Evolutionary conservation across 2,888 invertebrate genomes (phyloP), one percentile per base, ranked within the genome.

Genomic region (Apeira syringaria): DNA sequence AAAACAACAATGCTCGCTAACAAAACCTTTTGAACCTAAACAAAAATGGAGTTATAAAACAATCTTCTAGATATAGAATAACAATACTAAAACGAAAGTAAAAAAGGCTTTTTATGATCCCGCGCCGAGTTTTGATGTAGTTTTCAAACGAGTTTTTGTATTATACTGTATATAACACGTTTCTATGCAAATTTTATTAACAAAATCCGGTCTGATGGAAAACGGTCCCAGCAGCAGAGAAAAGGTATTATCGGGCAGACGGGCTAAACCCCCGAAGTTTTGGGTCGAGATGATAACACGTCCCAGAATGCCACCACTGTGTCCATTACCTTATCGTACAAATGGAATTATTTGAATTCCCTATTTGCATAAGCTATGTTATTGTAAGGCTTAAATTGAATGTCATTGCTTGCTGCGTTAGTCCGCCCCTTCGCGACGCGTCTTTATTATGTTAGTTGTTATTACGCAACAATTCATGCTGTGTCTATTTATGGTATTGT

Each of bases 131-230:
- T 50, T 56, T 53, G 57, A 68, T 65, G 59, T 74, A 77, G 72
- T 74, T 74, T 62, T 60, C 58, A 64, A 76, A 67, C 65, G 70
- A 74, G 74, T 73, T 72, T 67, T 66, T 53, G 61, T 64, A 64
- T 71, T 80, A 80, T 76, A 76, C 73, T 70, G 68, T 67, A 74
- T 66, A 77, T 75, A 80, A 77, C 75, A 78, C 76, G 80, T 83
- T 84, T 83, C 73, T 81, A 87, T 87, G 87, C 69, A 79, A 87
- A 87, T 86, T 79, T 80, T 74, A 83, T 80, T 74, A 74, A 70
- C 73, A 47, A 79, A 86, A 83, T 82, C 82, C 79, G 65, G 53
- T 59, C 72, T 77, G 80, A 83, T 79, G 82, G 81, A 83, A 80
- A 81, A 71, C 70, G 78, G 75, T 69, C 78, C 68, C 68, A 59